Base-by-base conservation (phyloP, 2,888 invertebrate species). In the Camponotus fellah region DNA sequence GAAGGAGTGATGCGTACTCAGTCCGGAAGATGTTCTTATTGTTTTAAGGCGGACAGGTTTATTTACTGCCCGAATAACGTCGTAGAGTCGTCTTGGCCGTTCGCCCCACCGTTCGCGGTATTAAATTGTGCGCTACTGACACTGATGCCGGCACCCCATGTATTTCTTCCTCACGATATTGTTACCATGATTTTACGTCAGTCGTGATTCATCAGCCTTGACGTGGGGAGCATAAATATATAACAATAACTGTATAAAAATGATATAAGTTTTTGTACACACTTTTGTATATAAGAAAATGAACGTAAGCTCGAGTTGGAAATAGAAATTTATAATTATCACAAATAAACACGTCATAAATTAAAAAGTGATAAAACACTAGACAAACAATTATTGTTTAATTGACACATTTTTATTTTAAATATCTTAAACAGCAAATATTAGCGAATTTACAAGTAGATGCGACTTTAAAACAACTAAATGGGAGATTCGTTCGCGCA, bases 21-120 rank as follows among this genome's bases (percentile, higher is more conserved):
- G 85, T 62, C 86, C 87, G 82, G 88, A 89, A 91, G 91, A 91
- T 90, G 90, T 87, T 92, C 91, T 93, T 93, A 93, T 93, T 92
- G 93, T 93, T 93, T 93, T 91, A 92, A 92, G 91, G 92, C 91
- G 88, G 93, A 93, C 93, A 93, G 94, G 91, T 93, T 94, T 93
- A 94, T 93, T 93, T 93, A 93, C 93, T 92, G 92, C 92, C 90
- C 91, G 92, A 93, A 93, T 92, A 92, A 93, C 92, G 91, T 90
- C 91, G 91, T 83, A 82, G 87, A 92, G 88, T 85, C 82, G 88
- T 85, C 82, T 53, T 81, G 84, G 43, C 79, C 81, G 75, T 72
- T 68, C 58, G 66, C 49, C 75, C 66, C 71, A 43, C 72, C 65
- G 37, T 58, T 58, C 69, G 60, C 69, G 60, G 83, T 87, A 89